Evolutionary conservation across 2,797 vertebrate species (phyloP).

Genomic region (Pseudopleuronectes americanus): DNA sequence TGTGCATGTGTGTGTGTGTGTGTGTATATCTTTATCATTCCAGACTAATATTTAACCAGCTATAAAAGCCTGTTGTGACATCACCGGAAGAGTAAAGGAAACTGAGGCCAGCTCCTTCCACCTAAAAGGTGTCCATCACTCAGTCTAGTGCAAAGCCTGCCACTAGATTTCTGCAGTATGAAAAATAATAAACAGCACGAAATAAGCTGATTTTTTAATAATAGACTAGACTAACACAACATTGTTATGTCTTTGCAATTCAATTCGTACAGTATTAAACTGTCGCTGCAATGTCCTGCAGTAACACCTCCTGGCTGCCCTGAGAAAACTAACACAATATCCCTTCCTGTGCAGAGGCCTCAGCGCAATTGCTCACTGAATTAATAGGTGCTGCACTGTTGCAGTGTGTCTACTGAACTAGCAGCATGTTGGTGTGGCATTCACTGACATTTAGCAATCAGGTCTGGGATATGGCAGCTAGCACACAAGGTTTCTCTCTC

Average conservation of each 20-base stretch:
- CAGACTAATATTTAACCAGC: conserved; percentile 64
- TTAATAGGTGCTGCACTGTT: conserved; percentile 48
- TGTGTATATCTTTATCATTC: conserved; percentile 38
- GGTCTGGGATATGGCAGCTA: conserved; percentile 66
- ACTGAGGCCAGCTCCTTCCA: conserved; percentile 17
- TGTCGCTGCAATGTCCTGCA: background rate
- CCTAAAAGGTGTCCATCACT: conserved; percentile 13
- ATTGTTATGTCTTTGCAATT: background rate
- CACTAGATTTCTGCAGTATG: conserved; percentile 7
- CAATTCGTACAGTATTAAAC: background rate
- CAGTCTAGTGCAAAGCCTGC: background rate
- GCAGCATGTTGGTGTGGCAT: conserved; percentile 69
- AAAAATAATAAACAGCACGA: background rate
- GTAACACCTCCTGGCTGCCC: background rate
- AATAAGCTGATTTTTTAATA: conserved; percentile 18
- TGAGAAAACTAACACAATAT: conserved; percentile 15
- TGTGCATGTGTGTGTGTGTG: conserved; percentile 7
- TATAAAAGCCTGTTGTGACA: conserved; percentile 57
- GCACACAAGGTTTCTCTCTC: conserved; percentile 19
- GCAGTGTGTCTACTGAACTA: conserved; percentile 31
- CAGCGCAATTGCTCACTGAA: conserved; percentile 38
- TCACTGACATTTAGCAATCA: conserved; percentile 83
- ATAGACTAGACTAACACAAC: background rate
- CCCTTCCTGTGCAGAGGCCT: conserved; percentile 14
- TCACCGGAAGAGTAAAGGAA: conserved; percentile 46